Base-by-base conservation (phyloP, 2,888 invertebrate species). In the Hypomecis punctinalis region DNA sequence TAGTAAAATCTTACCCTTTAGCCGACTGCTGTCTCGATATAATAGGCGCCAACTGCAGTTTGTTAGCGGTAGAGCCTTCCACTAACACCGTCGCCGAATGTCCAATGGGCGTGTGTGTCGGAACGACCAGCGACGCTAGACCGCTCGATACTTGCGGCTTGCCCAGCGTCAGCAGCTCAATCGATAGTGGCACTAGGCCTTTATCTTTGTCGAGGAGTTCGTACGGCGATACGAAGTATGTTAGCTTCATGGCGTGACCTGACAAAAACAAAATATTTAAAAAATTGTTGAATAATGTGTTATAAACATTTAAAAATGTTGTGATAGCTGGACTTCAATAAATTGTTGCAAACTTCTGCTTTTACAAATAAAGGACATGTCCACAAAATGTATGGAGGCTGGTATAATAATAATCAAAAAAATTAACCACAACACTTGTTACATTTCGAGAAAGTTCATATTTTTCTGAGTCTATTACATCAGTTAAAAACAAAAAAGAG, bases 191-290 rank as follows among this genome's bases (percentile, higher is more conserved):
- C 77, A 96, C 95, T 47, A 96, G 94, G 6, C 95, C 95, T 76
- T 95, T 95, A 67, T 96, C 96, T 76, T 95, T 94, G 83, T 97
- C 97, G 75, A 98, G 93, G 54, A 98, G 93, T 84, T 98, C 98
- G 81, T 98, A 98, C 0, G 98, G 98, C 0, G 98, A 97, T 5
- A 98, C 97, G 85, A 98, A 98, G 86, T 98, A 99, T 0, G 98
- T 98, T 37, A 99, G 91, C 78, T 97, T 97, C 97, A 99, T 97
- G 0, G 99, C 97, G 82, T 98, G 98, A 64, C 98, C 96, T 96
- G 86, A 42, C 79, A 79, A 63, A 35, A 63, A 45, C 7, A 0
- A 49, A 36, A 11, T 6, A 62, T n/a, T 33, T 36, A 52, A 23
- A n/a, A 11, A 49, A 36, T 37, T 8, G 11, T 46, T 10, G 10